phyloP scores from a whole-genome alignment of 2,888 invertebrate species.

The Cerceris ruficornis region DNA sequence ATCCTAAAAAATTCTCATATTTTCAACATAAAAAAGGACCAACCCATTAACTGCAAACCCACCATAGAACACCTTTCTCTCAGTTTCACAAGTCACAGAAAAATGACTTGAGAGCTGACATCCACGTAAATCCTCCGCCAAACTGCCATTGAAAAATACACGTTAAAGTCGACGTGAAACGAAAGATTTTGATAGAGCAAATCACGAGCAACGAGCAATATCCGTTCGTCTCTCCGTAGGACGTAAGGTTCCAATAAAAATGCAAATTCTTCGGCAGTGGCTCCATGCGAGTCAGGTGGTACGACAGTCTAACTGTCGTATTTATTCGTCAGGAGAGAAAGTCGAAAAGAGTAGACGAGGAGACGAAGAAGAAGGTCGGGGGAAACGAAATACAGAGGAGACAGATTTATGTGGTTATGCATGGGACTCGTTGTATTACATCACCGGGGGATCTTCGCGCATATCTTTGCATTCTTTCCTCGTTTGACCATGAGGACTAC shows the following conservation, averaged over 20 bases:
- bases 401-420: slow-evolving; percentile 57
- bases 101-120: too few relatives aligned
- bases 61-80: too few relatives aligned
- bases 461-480: slow-evolving; percentile 25
- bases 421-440: slow-evolving; percentile 51
- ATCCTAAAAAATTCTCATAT: too few relatives aligned
- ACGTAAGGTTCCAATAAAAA: slow-evolving; percentile 69
- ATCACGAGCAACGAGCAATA: slow-evolving; percentile 56
- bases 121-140: too few relatives aligned
- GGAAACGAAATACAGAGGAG: slow-evolving; percentile 24
- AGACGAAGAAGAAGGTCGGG: slow-evolving; percentile 29
- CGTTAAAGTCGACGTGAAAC: slow-evolving; percentile 1
- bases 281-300: slow-evolving; percentile 56
- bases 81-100: too few relatives aligned
- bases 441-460: slow-evolving; percentile 44
- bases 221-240: slow-evolving; percentile 55
- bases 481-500: slow-evolving; percentile 33
- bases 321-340: slow-evolving; percentile 58
- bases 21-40: too few relatives aligned
- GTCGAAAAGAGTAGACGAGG: slow-evolving; percentile 50
- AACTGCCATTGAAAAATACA: not conserved
- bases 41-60: too few relatives aligned
- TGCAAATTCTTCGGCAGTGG: slow-evolving; percentile 64
- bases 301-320: slow-evolving; percentile 55
- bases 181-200: slow-evolving; percentile 47